Base-by-base conservation (phyloP, 2,888 invertebrate species). In the Eudasyphora cyanicolor region DNA sequence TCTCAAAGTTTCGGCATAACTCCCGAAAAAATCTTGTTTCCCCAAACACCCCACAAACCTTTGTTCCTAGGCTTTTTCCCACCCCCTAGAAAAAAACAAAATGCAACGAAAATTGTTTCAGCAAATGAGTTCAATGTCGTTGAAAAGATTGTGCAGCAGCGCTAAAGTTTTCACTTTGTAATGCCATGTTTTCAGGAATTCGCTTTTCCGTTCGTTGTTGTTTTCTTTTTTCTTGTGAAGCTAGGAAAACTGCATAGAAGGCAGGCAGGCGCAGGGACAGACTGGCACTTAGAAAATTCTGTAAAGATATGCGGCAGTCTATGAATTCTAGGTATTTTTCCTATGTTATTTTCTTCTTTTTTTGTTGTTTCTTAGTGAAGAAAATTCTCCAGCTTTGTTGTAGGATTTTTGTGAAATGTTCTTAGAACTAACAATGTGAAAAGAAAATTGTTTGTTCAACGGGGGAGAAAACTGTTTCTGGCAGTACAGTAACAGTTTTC, bases 51-150 rank as follows among this genome's bases (percentile, higher is more conserved):
- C n/a, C n/a, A 24, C 57, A 1, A 6, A 2, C 12, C 8, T 69
- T 45, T 42, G 14, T 10, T 38, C 10, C n/a, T 17, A 27, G 7
- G 27, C n/a, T n/a, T n/a, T n/a, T n/a, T n/a, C n/a, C n/a, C n/a
- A n/a, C n/a, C n/a, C n/a, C n/a, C n/a, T n/a, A n/a, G n/a, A n/a
- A n/a, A n/a, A n/a, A n/a, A n/a, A n/a, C n/a, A n/a, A n/a, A 67
- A 67, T n/a, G 27, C 27, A 38, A 3, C 14, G 45, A 24, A 67
- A 67, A 67, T 67, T 45, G 27, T 76, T 79, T n/a, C 57, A 69
- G 32, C 54, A 77, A 75, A 83, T 77, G 77, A 83, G 69, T 77
- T 83, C 76, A 83, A 83, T 83, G 77, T 80, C 80, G 54, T 62
- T n/a, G 51, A n/a, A 70, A 57, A 57, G 10, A 19, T 45, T 35